Base-by-base conservation (phyloP, 1,140 invertebrate species). In the Rhopalosiphum padi region DNA sequence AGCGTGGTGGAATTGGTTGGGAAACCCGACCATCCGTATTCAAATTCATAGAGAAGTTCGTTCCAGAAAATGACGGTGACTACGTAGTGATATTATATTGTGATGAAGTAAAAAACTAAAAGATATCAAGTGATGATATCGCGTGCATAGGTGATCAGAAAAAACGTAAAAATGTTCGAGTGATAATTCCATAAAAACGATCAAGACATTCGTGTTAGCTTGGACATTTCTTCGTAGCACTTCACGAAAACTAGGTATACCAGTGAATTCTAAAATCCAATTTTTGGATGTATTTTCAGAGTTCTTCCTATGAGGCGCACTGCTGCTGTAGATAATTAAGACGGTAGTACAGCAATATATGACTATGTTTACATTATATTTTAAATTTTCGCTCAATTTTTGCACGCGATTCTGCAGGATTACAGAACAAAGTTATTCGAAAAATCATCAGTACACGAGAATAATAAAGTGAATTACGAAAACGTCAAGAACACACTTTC, bases 401-500 rank as follows among this genome's bases (percentile, higher is more conserved):
- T 68, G 15, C 18, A n/a, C 15, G 15, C 11, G 11, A 68, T n/a
- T 68, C 60, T 68, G 48, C 15, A 48, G 30, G 11, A 68, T 68
- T 68, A 60, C 82, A 37, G 37, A 22, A 83, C 21, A 41, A 41
- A 85, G 37, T 43, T 85, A 37, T 85, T 85, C 37, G 82, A 41
- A 85, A 85, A 85, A 85, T 43, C 37, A 43, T 85, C 82, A 43
- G 8, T 82, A 8, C 11, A 37, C 41, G 41, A 87, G 46, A 87
- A 87, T 48, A 87, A 87, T 51, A 88, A 48, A 48, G n/a, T 18
- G n/a, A 25, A 88, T 51, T 51, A 88, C 15, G 9, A 86, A 86
- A 86, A 88, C 30, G 86, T 88, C 86, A 88, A 88, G 21, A 88
- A 88, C 86, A 88, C 48, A 51, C 86, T 86, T 86, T 18, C 41